A percentile compares a stretch with the other conserved stretches of the same genome.
These are phyloP conservation scores for Heliopora coerulea DNA, from an alignment of 92 coral and sea anemone species.

Conservation along the genomic window DNA sequence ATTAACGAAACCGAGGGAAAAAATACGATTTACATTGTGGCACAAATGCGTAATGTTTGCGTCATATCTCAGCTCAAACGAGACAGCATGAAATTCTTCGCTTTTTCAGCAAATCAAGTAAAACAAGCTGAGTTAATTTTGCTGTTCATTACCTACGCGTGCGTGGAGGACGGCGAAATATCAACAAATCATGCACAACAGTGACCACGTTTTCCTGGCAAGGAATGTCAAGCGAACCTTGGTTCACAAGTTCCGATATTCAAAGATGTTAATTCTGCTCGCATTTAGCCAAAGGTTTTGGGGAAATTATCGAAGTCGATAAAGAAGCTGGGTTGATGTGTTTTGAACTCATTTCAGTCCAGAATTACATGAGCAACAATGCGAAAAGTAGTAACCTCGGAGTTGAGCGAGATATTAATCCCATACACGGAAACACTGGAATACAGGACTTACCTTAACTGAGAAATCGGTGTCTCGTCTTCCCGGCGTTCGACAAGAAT, in stretches of 20 bases:
- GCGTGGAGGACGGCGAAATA: neutral
- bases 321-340: neutral
- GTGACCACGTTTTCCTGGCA: too few relatives aligned
- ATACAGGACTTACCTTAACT: conserved; percentile 23
- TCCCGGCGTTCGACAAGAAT: neutral
- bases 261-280: neutral
- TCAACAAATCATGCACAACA: too few relatives aligned
- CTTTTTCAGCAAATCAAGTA: neutral
- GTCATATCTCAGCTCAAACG: neutral
- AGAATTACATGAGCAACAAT: too few relatives aligned
- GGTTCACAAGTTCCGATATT: neutral
- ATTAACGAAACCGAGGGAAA: neutral
- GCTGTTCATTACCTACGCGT: neutral
- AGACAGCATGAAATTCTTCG: neutral
- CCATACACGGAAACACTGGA: too few relatives aligned
- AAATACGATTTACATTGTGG: neutral
- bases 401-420: too few relatives aligned
- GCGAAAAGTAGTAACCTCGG: too few relatives aligned
- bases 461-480: conserved; percentile 40
- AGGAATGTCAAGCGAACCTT: neutral
- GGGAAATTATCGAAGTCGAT: neutral
- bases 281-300: neutral
- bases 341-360: neutral
- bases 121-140: neutral
- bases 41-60: neutral